Evolutionary conservation across 2,797 vertebrate species (phyloP).

Genomic region (Dryobates pubescens): DNA sequence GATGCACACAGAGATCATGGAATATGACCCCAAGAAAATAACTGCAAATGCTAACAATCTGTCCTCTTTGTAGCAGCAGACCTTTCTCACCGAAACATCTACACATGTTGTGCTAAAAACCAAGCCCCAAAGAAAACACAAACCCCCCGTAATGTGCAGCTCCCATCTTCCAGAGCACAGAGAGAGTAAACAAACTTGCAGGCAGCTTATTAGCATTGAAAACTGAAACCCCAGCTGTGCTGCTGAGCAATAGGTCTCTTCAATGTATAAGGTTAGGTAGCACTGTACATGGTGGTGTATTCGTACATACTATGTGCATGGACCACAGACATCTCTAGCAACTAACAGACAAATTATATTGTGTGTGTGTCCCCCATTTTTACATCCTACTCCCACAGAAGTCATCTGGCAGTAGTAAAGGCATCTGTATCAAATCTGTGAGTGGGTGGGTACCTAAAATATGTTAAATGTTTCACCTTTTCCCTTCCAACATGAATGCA

Average conservation of each 20-base stretch:
- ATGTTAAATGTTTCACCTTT: neutral
- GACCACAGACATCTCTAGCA: neutral
- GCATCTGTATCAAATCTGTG: neutral
- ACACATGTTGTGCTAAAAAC: neutral
- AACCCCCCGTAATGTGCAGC: neutral
- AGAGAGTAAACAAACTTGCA: neutral
- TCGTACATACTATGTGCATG: neutral
- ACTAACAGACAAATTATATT: neutral
- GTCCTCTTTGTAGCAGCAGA: neutral
- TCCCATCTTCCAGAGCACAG: neutral
- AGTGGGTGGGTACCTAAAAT: neutral
- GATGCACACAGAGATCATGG: neutral
- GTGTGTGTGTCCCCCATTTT: neutral
- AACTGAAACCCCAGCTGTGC: neutral
- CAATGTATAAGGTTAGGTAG: neutral
- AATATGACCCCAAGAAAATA: neutral
- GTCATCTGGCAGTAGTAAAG: neutral
- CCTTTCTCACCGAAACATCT: neutral
- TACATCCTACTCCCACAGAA: neutral
- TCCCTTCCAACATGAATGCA: neutral
- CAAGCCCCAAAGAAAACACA: rapidly evolving
- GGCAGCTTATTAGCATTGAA: neutral
- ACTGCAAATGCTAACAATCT: neutral
- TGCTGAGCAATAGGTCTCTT: neutral
- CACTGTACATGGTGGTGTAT: neutral